These are phyloP conservation scores for Dioctria linearis DNA, from an alignment of 2,888 invertebrate species.

Conservation along the genomic window DNA sequence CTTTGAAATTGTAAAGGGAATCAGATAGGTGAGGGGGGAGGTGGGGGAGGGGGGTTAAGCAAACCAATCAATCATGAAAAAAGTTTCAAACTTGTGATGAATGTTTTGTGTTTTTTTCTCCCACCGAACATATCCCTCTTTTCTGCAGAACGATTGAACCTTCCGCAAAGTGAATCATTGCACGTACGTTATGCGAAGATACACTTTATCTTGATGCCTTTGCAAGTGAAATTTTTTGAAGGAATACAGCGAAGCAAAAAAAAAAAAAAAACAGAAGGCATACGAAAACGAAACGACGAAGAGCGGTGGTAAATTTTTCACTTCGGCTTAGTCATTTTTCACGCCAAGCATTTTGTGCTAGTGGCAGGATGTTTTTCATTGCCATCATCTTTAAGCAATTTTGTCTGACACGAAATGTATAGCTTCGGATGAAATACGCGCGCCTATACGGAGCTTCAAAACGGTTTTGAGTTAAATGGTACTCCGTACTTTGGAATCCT, in stretches of 20 bases:
- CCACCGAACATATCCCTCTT: constrained; percentile 9
- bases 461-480: neutral
- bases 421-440: constrained; percentile 19
- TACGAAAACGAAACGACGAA: too few relatives aligned
- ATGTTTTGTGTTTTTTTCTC: constrained; percentile 22
- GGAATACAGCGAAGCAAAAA: neutral
- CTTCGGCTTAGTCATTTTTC: constrained; percentile 39
- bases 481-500: neutral
- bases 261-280: neutral
- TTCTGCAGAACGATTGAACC: constrained; percentile 46
- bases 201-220: constrained; percentile 45
- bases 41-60: neutral
- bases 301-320: constrained; percentile 41
- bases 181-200: constrained; percentile 34
- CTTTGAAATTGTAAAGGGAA: neutral
- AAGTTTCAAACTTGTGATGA: constrained; percentile 27
- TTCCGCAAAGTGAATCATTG: constrained; percentile 27
- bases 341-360: constrained; percentile 11
- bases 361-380: constrained; percentile 53
- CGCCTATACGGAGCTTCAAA: constrained; percentile 20
- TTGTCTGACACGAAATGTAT: constrained; percentile 46
- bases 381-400: constrained; percentile 53
- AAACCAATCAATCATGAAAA: constrained; percentile 40
- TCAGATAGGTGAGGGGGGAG: neutral
- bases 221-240: constrained; percentile 33